A percentile compares a stretch with the other conserved stretches of the same genome.
These are phyloP conservation scores for Anguilla obscura DNA, from an alignment of 2,797 vertebrate species.

Conservation along the genomic window DNA sequence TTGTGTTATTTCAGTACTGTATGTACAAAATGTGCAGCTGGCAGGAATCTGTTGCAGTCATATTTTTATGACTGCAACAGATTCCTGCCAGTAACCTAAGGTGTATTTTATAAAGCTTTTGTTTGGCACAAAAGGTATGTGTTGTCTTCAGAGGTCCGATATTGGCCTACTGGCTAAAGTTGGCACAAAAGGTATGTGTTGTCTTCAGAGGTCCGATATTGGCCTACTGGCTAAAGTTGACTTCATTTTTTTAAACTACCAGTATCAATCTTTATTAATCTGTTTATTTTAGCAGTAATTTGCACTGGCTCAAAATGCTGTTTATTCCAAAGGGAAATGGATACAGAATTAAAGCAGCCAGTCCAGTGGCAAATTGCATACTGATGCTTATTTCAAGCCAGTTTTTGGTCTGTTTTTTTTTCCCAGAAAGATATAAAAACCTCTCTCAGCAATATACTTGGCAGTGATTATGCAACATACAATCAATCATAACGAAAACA, in stretches of 20 bases:
- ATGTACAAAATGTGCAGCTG: slow-evolving; percentile 18
- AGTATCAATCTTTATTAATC: slow-evolving; percentile 11
- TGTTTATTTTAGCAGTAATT: not conserved
- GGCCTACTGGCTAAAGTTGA: not conserved
- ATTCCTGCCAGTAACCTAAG: not conserved
- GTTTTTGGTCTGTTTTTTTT: slow-evolving; percentile 8
- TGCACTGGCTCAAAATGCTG: not conserved
- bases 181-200: not conserved
- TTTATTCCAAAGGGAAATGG: not conserved
- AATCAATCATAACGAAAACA: not conserved
- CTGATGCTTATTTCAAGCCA: not conserved
- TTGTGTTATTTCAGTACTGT: not conserved
- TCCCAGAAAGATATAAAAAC: not conserved
- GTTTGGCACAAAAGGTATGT: not conserved
- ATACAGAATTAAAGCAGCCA: not conserved
- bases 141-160: not conserved
- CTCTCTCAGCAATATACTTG: not conserved
- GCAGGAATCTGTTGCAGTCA: slow-evolving; percentile 2
- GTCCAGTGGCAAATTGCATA: not conserved
- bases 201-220: not conserved
- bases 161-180: not conserved
- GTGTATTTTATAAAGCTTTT: not conserved
- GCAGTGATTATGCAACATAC: slow-evolving; percentile 15
- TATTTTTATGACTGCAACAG: not conserved
- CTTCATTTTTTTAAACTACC: not conserved